Evolutionary conservation across 1,140 invertebrate genomes (phyloP), one percentile per base, ranked within the genome.

Genomic region (Branchinecta lindahli): DNA sequence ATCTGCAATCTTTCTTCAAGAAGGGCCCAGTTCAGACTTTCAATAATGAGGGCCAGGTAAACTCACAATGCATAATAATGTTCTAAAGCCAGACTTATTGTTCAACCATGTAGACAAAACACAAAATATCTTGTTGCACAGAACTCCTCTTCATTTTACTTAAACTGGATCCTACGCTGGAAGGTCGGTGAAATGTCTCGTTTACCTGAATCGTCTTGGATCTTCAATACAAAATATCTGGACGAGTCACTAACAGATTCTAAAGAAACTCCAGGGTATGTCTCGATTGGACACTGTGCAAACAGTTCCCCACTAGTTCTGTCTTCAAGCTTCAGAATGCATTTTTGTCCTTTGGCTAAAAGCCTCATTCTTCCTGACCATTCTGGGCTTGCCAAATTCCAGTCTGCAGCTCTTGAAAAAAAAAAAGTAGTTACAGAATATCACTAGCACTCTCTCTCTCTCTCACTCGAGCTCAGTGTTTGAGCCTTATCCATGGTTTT

Each of bases 181-280:
- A 33, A 33, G 33, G 45, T 66, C 66, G 46, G 5, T 33, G 33
- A 33, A 33, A 33, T 33, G 5, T 33, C 5, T 33, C 70, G 73
- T 71, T 76, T 76, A 85, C 92, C 94, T 83, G 89, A 90, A 77
- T 97, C 95, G 83, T 96, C 92, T 80, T 93, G 88, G 75, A 99
- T 91, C 78, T 89, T 85, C 45, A 99, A 80, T 45, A 99, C 97
- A 86, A 99, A 99, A 81, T 99, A 99, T 75, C 97, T 84, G 68
- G 95, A 98, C 70, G 96, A 99, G 82, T 99, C 97, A 61, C 87
- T 92, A 0, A 99, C 97, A 67, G 94, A 78, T 81, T 99, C 96
- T 21, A 99, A 86, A 44, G 95, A 93, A 69, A 91, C 82, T 70
- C 95, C 91, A 68, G 96, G 95, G 82, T 98, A 98, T 76, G 86